phyloP scores from a whole-genome alignment of 2,888 invertebrate genomes.

The Lasius platythorax region DNA sequence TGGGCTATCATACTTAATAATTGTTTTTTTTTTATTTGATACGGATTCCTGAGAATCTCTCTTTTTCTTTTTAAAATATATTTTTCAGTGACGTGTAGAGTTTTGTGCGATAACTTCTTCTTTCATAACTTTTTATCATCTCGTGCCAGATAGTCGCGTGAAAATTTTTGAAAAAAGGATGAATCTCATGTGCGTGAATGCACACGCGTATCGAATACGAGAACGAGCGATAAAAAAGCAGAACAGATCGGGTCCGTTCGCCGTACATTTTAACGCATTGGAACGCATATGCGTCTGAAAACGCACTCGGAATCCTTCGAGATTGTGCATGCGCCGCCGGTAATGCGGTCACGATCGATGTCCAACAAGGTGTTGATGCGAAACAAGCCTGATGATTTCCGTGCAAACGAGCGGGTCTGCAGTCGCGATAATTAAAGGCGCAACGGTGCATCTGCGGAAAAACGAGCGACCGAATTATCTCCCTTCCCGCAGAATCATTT shows the following conservation, averaged over 20 bases:
- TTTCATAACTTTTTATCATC: neutral
- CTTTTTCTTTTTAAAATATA: neutral
- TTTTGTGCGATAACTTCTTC: neutral
- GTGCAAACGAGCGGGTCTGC: slow-evolving; percentile 71
- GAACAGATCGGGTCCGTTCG: neutral
- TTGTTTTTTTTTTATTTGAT: slow-evolving; percentile 6
- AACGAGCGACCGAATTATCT: slow-evolving; percentile 45
- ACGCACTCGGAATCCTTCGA: neutral
- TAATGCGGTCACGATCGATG: slow-evolving; percentile 8
- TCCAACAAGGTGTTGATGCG: slow-evolving; percentile 42
- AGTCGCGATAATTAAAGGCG: slow-evolving; percentile 66
- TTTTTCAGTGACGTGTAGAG: neutral
- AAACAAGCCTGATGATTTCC: slow-evolving; percentile 68
- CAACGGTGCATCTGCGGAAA: slow-evolving; percentile 54
- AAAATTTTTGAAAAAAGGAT: neutral
- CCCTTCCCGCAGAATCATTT: neutral
- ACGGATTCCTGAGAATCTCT: neutral
- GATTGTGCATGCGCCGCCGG: neutral
- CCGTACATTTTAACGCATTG: slow-evolving; percentile 30
- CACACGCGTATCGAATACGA: neutral
- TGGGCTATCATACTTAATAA: neutral
- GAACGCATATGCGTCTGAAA: slow-evolving; percentile 23
- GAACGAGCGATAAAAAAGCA: slow-evolving; percentile 17
- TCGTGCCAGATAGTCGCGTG: neutral
- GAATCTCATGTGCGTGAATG: neutral